Percentiles rank a stretch among this genome's conserved stretches.
Conservation (phyloP, 2,797 vertebrate genomes). For the Pogonophryne albipinna region DNA sequence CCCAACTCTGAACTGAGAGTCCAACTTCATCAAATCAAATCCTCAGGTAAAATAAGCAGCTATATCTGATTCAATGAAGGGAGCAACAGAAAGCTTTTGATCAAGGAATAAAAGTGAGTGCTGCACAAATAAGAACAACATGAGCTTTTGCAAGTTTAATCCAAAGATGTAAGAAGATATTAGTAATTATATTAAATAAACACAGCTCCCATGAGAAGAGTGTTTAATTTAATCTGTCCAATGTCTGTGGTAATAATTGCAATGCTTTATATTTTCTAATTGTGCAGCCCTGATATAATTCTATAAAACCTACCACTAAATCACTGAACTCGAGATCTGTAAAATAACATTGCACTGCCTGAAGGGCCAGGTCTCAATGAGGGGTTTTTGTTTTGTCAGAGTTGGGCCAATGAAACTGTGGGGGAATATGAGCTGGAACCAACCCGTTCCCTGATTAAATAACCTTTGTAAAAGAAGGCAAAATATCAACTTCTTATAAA, state of each 20-base stretch:
- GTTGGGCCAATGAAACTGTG: conserved; percentile 58
- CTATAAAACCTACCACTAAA: conserved; percentile 18
- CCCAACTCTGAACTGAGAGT: conserved; percentile 59
- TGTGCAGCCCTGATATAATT: conserved; percentile 35
- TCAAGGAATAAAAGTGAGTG: background rate
- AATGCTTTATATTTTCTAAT: conserved; percentile 13
- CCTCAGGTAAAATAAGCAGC: conserved; percentile 52
- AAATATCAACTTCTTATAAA: conserved; percentile 85
- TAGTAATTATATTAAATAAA: background rate
- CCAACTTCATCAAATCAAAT: conserved; percentile 55
- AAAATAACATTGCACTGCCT: conserved; percentile 71
- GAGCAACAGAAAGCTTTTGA: conserved; percentile 45
- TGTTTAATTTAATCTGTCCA: background rate
- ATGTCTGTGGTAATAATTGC: background rate
- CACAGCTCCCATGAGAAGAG: background rate
- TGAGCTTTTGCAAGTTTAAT: background rate
- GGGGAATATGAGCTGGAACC: conserved; percentile 77
- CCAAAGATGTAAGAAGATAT: background rate
- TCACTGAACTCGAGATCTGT: conserved; percentile 60
- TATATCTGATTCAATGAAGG: conserved; percentile 49
- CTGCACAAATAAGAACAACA: conserved; percentile 22
- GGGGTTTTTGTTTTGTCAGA: conserved; percentile 58
- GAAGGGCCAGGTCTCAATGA: conserved; percentile 60
- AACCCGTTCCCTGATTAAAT: conserved; percentile 83
- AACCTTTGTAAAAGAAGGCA: conserved; percentile 84